Evolutionary conservation across 2,888 invertebrate genomes (phyloP).

Genomic region (Asteroscopus sphinx): DNA sequence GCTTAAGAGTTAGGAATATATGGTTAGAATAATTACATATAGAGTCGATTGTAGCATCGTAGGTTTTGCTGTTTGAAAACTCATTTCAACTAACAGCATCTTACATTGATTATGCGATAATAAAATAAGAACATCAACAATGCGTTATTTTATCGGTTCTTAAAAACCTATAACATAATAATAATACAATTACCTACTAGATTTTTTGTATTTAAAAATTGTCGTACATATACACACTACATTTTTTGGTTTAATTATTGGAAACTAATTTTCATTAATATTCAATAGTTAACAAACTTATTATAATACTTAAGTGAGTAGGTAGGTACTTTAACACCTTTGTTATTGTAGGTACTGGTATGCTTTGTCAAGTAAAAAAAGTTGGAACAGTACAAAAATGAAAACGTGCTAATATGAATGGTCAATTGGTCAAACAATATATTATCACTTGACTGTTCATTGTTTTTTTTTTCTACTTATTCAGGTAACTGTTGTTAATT

Average conservation of each 20-base stretch:
- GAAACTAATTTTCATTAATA: slow-evolving; percentile 5
- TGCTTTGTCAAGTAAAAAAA: slow-evolving; percentile 11
- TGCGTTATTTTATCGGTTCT: no score
- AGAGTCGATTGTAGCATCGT: no score
- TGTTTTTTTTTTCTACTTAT: slow-evolving; percentile 41
- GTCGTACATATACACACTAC: no score
- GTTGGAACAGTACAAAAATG: slow-evolving; percentile 3
- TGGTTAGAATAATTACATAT: no score
- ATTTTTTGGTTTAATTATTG: neutral
- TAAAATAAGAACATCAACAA: no score
- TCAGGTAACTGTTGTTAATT: slow-evolving; percentile 27
- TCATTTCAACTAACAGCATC: no score
- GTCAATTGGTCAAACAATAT: slow-evolving; percentile 24
- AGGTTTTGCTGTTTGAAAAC: no score
- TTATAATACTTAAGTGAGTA: slow-evolving; percentile 11
- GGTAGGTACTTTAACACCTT: slow-evolving; percentile 22
- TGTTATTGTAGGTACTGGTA: neutral
- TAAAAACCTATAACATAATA: no score
- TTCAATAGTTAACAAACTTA: slow-evolving; percentile 9
- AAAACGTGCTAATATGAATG: slow-evolving; percentile 19
- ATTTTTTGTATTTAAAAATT: no score
- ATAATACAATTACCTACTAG: no score
- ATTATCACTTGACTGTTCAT: slow-evolving; percentile 41
- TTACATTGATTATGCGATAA: no score
- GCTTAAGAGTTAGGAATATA: neutral